phyloP scores from a whole-genome alignment of 1,140 invertebrate species.

The Formica selysi region DNA sequence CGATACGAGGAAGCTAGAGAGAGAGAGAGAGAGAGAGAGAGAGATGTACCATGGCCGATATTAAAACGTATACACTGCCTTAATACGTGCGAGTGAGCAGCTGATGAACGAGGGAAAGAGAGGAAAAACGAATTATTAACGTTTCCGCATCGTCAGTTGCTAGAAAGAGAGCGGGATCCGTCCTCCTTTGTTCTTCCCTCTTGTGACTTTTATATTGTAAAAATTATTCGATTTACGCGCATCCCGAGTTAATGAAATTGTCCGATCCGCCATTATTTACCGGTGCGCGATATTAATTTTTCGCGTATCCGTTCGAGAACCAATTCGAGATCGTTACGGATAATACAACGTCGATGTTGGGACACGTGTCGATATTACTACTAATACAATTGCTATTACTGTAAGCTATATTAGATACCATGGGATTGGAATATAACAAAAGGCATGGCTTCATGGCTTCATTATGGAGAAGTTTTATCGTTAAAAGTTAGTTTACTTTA shows the following conservation, averaged over 20 bases:
- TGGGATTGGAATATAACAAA: background rate
- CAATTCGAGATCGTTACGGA: background rate
- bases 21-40: background rate
- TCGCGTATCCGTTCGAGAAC: constrained; percentile 1
- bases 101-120: constrained; percentile 25
- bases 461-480: background rate
- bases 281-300: constrained; percentile 35
- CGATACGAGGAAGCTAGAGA: background rate
- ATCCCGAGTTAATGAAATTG: constrained; percentile 56
- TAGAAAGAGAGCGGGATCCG: constrained; percentile 2
- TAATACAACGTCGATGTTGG: background rate
- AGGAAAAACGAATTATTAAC: constrained; percentile 40
- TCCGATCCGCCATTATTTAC: constrained; percentile 60
- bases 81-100: constrained; percentile 62
- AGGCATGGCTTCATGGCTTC: background rate
- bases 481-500: constrained; percentile 13
- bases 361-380: background rate
- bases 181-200: background rate
- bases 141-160: constrained; percentile 25
- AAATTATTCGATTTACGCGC: constrained; percentile 45
- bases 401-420: background rate
- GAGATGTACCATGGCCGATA: constrained; percentile 66
- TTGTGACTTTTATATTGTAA: constrained; percentile 34
- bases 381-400: background rate
- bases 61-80: constrained; percentile 75